Evolutionary conservation across 2,888 invertebrate genomes (phyloP).

Genomic region (Trachelus tabidus): DNA sequence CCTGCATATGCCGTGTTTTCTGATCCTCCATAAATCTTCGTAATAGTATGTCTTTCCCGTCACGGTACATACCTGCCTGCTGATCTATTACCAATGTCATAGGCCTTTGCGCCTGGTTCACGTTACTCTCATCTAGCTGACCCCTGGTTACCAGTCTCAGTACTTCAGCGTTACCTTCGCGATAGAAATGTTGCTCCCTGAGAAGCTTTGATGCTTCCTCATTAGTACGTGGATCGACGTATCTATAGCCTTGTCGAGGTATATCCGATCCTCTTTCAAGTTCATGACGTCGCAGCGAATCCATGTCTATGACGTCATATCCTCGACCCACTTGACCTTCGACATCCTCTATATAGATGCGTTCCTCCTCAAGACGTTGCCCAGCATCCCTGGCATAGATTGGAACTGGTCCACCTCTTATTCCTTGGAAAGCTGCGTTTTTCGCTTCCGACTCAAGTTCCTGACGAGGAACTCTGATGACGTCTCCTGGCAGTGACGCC

Average conservation of each 20-base stretch:
- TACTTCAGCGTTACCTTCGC: constrained; percentile 88
- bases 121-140: constrained; percentile 72
- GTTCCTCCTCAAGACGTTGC: constrained; percentile 66
- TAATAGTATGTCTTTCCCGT: constrained; percentile 87
- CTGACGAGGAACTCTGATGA: constrained; percentile 33
- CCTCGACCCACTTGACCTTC: constrained; percentile 68
- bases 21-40: constrained; percentile 86
- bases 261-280: constrained; percentile 81
- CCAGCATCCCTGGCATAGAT: constrained; percentile 27
- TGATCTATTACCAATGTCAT: constrained; percentile 70
- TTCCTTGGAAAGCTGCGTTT: constrained; percentile 33
- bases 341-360: constrained; percentile 72
- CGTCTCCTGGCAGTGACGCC: constrained; percentile 60
- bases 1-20: constrained; percentile 47
- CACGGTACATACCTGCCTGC: constrained; percentile 73
- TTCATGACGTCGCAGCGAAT: constrained; percentile 81
- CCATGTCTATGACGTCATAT: constrained; percentile 73
- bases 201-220: constrained; percentile 66
- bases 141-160: constrained; percentile 82
- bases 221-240: constrained; percentile 55
- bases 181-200: constrained; percentile 81
- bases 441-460: constrained; percentile 19
- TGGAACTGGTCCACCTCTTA: constrained; percentile 25
- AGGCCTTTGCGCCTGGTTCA: constrained; percentile 68
- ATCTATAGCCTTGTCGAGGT: constrained; percentile 48